phyloP scores from a whole-genome alignment of 2,888 invertebrate species.

The Cantharis lateralis region DNA sequence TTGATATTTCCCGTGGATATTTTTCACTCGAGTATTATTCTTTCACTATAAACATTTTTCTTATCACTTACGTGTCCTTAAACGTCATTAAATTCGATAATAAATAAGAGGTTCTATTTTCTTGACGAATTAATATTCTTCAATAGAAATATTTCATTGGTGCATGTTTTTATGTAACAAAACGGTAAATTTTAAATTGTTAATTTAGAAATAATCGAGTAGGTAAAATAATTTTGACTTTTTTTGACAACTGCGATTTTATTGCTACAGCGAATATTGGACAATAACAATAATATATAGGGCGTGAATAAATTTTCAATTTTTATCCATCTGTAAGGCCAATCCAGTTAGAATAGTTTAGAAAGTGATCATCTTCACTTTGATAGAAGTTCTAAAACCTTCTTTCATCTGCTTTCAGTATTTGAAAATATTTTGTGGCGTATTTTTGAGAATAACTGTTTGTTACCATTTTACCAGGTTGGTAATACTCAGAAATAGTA shows the following conservation, averaged over 20 bases:
- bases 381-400: neutral
- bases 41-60: slow-evolving; percentile 8
- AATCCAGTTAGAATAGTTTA: neutral
- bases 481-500: too few species aligned
- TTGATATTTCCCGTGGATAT: slow-evolving; percentile 5
- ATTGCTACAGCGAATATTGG: neutral
- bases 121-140: neutral
- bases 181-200: neutral
- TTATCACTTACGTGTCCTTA: slow-evolving; percentile 45
- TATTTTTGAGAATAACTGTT: neutral
- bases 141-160: neutral
- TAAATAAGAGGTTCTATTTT: neutral
- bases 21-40: slow-evolving; percentile 6
- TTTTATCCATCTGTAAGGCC: neutral
- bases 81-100: slow-evolving; percentile 34
- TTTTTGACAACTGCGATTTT: neutral
- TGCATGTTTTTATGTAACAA: neutral
- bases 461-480: neutral
- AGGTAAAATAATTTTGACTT: neutral
- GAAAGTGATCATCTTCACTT: neutral
- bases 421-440: neutral
- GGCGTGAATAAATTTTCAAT: neutral
- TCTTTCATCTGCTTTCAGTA: neutral
- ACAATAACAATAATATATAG: neutral
- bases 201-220: neutral